Conservation (phyloP, 2,113 vertebrate genomes). For the Macroglossus sobrinus region DNA sequence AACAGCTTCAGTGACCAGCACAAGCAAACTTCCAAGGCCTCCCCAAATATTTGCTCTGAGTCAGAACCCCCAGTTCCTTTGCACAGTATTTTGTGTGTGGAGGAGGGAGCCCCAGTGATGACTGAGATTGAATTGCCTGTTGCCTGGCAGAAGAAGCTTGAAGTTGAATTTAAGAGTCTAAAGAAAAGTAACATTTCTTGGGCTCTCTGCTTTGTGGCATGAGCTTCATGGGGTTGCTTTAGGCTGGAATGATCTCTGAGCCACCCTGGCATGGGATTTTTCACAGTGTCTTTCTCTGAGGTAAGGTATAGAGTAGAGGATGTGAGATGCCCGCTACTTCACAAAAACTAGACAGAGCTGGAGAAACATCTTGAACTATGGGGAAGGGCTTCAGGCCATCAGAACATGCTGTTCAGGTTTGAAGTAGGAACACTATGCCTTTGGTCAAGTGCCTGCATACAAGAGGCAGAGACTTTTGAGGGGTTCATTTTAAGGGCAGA, state of each 20-base stretch:
- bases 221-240: not conserved
- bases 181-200: not conserved
- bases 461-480: not conserved
- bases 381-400: not conserved
- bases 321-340: not conserved
- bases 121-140: not conserved
- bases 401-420: not conserved
- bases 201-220: not conserved
- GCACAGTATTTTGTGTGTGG: not conserved
- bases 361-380: not conserved
- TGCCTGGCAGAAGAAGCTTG: not conserved
- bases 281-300: not conserved
- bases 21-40: not conserved
- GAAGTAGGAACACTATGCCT: not conserved
- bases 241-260: not conserved
- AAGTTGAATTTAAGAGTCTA: not conserved
- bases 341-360: not conserved
- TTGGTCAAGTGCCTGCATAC: not conserved
- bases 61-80: not conserved
- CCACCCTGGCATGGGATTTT: rapidly evolving
- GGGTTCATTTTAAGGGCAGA: not conserved
- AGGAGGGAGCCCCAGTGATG: too few species aligned
- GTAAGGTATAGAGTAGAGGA: not conserved
- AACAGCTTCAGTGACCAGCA: not conserved
- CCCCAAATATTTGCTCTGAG: not conserved